Evolutionary conservation across 2,797 vertebrate species (phyloP), one percentile per base, ranked within the genome.

Genomic region (Merluccius polli): DNA sequence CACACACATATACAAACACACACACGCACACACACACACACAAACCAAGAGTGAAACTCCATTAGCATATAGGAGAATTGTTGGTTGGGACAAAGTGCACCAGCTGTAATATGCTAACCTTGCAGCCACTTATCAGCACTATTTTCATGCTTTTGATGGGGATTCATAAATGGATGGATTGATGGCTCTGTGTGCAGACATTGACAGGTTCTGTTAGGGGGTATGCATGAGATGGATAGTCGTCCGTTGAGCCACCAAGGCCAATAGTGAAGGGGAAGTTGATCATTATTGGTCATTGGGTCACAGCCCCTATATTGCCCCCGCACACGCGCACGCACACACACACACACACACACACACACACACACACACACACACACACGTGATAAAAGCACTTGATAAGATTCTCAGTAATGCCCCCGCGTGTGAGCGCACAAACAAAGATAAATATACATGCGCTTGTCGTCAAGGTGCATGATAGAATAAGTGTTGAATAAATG

Each of bases 201-300:
- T 59, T n/a, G 21, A n/a, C 52, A 7, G 52, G 7, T n/a, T 48
- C 9, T 69, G 65, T 80, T 73, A 79, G 78, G 78, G 69, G 59
- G 59, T n/a, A 24, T 65, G 21, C n/a, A 24, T 24, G 0, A 30
- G 29, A 4, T 32, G 36, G 67, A 1, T 31, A 2, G 24, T 74
- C 69, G 78, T 82, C 71, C 4, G 6, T 82, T 80, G 75, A 52
- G 72, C 27, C 31, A 13, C n/a, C n/a, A n/a, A n/a, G n/a, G 13
- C 33, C 10, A 16, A 18, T 74, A 71, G 83, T 4, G 29, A 87
- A 83, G 79, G 71, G 79, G 81, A 84, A 83, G 78, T 82, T 2
- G 69, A 36, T 72, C 1, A 30, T 77, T 68, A 36, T 0, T 21
- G 21, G 24, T 44, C 52, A 72, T 70, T 77, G 69, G 78, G 36